These are phyloP conservation scores for Drosophila ficusphila DNA, from an alignment of 1,140 invertebrate species.

Conservation along the genomic window DNA sequence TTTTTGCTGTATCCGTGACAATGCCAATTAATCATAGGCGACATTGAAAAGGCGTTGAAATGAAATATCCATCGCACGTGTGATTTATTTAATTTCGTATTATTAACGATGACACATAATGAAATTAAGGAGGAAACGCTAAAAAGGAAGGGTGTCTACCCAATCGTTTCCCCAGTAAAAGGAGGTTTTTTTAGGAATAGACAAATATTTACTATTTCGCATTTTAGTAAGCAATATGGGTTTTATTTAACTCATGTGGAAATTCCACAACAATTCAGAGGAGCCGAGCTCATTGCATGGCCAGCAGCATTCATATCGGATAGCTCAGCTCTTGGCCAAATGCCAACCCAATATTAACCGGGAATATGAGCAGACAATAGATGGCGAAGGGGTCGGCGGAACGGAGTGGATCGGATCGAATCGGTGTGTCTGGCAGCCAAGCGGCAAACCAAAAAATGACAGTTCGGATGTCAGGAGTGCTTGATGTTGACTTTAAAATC, in stretches of 20 bases:
- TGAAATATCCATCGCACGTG: constrained; percentile 24
- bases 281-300: constrained; percentile 17
- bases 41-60: constrained; percentile 22
- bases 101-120: constrained; percentile 31
- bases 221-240: too few relatives aligned
- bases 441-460: constrained; percentile 74
- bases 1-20: constrained; percentile 15
- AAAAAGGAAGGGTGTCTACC: too few relatives aligned
- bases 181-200: too few relatives aligned
- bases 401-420: constrained; percentile 16
- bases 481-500: constrained; percentile 79
- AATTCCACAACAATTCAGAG: constrained; percentile 13
- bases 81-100: constrained; percentile 27
- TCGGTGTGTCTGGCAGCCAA: constrained; percentile 52
- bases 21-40: constrained; percentile 63
- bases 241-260: neutral
- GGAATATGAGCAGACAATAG: constrained; percentile 57
- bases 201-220: too few relatives aligned
- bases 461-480: constrained; percentile 71
- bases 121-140: neutral
- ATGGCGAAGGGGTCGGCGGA: constrained; percentile 17
- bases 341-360: constrained; percentile 61
- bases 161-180: too few relatives aligned
- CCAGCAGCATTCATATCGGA: constrained; percentile 32
- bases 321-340: constrained; percentile 37